Evolutionary conservation across 2,797 vertebrate species (phyloP).

Genomic region (Tympanoctomys barrerae): DNA sequence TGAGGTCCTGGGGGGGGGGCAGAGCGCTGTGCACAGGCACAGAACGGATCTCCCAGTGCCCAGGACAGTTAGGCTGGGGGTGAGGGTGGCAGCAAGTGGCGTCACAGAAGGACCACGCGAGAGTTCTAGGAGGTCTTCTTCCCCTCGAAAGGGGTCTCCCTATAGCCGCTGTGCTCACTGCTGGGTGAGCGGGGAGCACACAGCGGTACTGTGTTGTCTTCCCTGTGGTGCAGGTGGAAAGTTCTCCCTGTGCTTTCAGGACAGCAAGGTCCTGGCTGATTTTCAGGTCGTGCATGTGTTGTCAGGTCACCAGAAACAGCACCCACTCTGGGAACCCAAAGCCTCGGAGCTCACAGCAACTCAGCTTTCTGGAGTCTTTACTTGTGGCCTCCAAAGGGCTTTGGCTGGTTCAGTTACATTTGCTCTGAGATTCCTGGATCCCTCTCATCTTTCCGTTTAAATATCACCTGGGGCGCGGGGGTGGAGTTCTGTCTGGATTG

Average conservation of each 20-base stretch:
- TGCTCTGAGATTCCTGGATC: not conserved
- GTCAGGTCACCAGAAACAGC: not conserved
- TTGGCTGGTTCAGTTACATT: not conserved
- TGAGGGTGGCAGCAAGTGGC: not conserved
- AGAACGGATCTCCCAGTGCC: not conserved
- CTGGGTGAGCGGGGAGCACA: not conserved
- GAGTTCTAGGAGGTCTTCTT: not conserved
- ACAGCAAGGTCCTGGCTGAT: not conserved
- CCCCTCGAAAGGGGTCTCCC: not conserved
- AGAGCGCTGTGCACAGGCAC: fast-evolving
- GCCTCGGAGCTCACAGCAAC: not conserved
- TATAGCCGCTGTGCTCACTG: not conserved
- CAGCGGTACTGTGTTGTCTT: not conserved
- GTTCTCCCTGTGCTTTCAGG: not conserved
- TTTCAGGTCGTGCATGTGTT: not conserved
- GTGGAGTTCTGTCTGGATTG: not conserved
- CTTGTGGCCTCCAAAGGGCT: not conserved
- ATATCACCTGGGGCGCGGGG: not conserved
- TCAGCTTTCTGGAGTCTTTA: not conserved
- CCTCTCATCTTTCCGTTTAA: not conserved
- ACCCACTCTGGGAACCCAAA: fast-evolving
- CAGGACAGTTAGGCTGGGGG: not conserved
- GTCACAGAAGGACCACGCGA: not conserved
- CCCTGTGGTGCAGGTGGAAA: not conserved
- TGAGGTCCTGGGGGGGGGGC: fast-evolving